Conservation (phyloP, 35 echinoderm and acorn worm genomes). For the Apostichopus parvimensis region DNA sequence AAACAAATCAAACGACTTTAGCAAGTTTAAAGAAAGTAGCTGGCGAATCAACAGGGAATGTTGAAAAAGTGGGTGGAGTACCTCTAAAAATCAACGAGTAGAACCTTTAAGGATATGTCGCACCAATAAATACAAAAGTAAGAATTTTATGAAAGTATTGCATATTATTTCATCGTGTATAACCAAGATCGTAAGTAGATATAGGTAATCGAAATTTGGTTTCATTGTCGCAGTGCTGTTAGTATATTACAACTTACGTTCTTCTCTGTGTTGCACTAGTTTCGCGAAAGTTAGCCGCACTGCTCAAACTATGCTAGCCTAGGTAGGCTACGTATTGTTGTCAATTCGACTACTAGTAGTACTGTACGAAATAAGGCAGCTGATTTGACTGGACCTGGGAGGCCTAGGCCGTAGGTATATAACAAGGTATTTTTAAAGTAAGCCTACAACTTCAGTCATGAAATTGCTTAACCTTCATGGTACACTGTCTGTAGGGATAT, state of each 20-base stretch:
- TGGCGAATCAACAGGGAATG: background rate
- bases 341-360: no score
- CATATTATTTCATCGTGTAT: background rate
- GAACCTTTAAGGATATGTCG: background rate
- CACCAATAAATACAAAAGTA: background rate
- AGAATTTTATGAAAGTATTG: conserved; percentile 21
- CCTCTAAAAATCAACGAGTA: background rate
- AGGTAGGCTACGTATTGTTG: no score
- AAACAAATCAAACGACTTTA: conserved; percentile 27
- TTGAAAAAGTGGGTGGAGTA: conserved; percentile 52
- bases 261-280: background rate
- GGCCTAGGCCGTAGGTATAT: no score
- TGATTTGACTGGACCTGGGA: no score
- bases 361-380: no score
- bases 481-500: no score
- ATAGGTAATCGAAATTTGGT: conserved; percentile 15
- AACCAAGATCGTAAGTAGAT: background rate
- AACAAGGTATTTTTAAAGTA: no score
- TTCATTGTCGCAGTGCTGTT: background rate
- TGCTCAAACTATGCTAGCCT: background rate
- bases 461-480: no score
- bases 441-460: no score
- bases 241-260: background rate
- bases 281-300: background rate
- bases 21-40: background rate